Base-by-base conservation (phyloP, 1,140 invertebrate genomes). In the Drosophila repletoides region DNA sequence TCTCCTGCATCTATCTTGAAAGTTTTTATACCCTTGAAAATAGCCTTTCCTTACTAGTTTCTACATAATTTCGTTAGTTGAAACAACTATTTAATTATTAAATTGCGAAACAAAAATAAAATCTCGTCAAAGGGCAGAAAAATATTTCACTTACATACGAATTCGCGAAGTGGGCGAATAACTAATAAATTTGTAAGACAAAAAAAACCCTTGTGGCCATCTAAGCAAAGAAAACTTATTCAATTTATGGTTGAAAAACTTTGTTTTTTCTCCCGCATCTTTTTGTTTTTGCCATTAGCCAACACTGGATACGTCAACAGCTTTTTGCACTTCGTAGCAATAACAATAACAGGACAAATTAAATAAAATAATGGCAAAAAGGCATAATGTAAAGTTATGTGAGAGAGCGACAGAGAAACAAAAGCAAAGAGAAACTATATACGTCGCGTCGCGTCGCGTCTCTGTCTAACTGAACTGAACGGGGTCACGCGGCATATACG, bases 351-450 rank as follows among this genome's bases (percentile, higher is more conserved):
- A 64, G 33, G 21, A 22, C 5, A 31, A 67, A 67, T 61, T 52
- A 46, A 61, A 67, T 52, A 61, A 61, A 67, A 46, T 67, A 38
- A 53, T 56, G 41, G 40, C 31, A 38, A 36, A 67, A 40, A 17
- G 7, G 19, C 24, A 22, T 60, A 83, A 76, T 66, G 41, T 52
- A 67, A 73, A 83, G 41, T 72, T 77, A 72, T 73, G 69, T 31
- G 46, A 33, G 41, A 12, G 31, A 33, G 46, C 38, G 69, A 56
- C 66, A 46, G 3, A 17, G 31, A 19, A 12, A 26, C 1, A 34
- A 9, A 56, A 12, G 24, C 19, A 24, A 7, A 48, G 36, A 29
- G 24, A 19, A 7, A 31, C 38, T 31, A 31, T 2, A 21, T 19
- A 10, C 5, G 41, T n/a, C n/a, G n/a, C n/a, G n/a, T n/a, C n/a